Evolutionary conservation across 2,888 invertebrate species (phyloP).

Genomic region (Vannuccia rotundouncinata): DNA sequence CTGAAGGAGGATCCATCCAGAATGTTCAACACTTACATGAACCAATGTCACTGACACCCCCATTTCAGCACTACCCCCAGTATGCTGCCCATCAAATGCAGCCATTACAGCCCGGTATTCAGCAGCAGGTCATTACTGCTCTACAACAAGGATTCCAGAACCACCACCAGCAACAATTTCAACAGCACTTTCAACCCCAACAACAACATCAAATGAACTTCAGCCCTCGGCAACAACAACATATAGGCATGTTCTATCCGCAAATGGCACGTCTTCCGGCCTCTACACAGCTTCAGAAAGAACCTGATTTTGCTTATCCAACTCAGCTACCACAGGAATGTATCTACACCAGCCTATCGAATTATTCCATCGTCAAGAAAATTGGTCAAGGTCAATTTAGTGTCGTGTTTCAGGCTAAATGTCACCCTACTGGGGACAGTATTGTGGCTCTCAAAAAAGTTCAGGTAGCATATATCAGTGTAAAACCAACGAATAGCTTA

Average conservation of each 20-base stretch:
- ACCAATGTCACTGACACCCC: neutral
- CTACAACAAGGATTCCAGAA: neutral
- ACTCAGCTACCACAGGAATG: conserved; percentile 31
- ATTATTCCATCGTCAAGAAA: conserved; percentile 61
- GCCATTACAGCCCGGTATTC: neutral
- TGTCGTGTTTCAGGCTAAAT: conserved; percentile 60
- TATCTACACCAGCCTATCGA: conserved; percentile 46
- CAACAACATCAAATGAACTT: neutral
- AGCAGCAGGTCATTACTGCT: neutral
- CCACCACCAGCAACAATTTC: neutral
- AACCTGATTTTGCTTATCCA: conserved; percentile 27
- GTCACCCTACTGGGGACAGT: conserved; percentile 51
- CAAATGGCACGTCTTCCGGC: neutral
- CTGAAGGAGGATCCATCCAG: conserved; percentile 17
- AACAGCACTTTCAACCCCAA: neutral
- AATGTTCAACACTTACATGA: neutral
- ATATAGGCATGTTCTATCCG: neutral
- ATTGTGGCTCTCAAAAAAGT: conserved; percentile 61
- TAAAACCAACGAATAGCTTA: too few relatives aligned
- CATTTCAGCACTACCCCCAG: conserved; percentile 16
- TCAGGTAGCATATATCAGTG: conserved; percentile 52
- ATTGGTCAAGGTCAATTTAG: conserved; percentile 65
- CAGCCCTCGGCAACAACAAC: neutral
- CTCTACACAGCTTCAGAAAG: conserved; percentile 21
- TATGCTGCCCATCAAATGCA: neutral